Evolutionary conservation across 1,140 invertebrate genomes (phyloP), one percentile per base, ranked within the genome.

Genomic region (Arctopsyche grandis): DNA sequence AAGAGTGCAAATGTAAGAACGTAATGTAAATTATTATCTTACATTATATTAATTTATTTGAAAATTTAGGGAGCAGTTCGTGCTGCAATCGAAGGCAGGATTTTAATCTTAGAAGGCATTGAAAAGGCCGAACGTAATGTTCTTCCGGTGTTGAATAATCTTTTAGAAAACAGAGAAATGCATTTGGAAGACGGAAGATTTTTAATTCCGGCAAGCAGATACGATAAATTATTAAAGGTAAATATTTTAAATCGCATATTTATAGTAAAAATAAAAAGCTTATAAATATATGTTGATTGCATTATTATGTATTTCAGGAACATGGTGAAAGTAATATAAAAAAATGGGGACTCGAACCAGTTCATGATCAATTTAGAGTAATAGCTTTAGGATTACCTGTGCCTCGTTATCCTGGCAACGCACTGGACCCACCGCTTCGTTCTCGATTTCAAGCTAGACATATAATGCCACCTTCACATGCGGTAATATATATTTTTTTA

Each of bases 131-230:
- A 99, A 86, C 88, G 98, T 75, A 99, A 99, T 90, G 97, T 99
- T 29, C 88, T 99, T 58, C 98, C 98, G 56, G 94, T 99, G 48
- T 86, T 99, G n/a, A 99, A 99, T 88, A 99, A 99, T 89, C 90
- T 99, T 26, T 87, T 99, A n/a, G 98, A 99, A 89, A 99, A 99
- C 88, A 90, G 98, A 70, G 98, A 99, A 88, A 99, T 99, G 97
- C 96, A 99, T 87, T 88, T 99, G 58, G 98, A 99, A 89, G 97
- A 99, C 91, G 98, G 98, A 0, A 89, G 97, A 81, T 97, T 99
- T 86, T 89, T 99, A 14, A 94, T 99, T 84, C 92, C 96, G 0
- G 92, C 96, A 24, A 86, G 91, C 1, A 91, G 96, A 88, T 99
- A 98, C 86, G 97, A 99, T 85, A 95, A 96, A 88, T 88, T 99